Conservation (phyloP, 2,797 vertebrate genomes). For the Enoplosus armatus region DNA sequence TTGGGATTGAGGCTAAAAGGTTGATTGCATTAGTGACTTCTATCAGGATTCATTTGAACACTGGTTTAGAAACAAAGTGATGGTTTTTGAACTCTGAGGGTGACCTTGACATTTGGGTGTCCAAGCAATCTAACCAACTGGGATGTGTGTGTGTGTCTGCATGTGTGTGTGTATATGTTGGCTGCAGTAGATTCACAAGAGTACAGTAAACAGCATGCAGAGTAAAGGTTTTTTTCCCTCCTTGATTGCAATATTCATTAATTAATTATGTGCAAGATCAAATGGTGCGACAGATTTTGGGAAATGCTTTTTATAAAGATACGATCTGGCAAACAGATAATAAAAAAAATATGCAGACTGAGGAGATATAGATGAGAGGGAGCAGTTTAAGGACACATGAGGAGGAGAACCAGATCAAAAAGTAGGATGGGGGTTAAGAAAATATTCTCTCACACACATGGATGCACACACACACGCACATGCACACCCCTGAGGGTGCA, state of each 20-base stretch:
- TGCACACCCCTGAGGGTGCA: constrained; percentile 1
- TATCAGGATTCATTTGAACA: constrained; percentile 80
- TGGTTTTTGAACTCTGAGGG: constrained; percentile 73
- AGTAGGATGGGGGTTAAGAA: constrained; percentile 25
- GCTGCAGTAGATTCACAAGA: constrained; percentile 7
- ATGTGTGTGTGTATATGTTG: neutral
- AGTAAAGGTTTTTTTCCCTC: neutral
- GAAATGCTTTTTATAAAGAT: constrained; percentile 3
- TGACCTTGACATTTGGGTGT: constrained; percentile 71
- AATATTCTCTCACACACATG: constrained; percentile 35
- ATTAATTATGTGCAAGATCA: constrained; percentile 32
- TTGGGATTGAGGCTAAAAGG: constrained; percentile 76
- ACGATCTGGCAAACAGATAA: constrained; percentile 20
- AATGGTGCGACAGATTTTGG: constrained; percentile 1
- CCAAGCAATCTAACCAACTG: constrained; percentile 55
- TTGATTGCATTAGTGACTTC: constrained; percentile 81
- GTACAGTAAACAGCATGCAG: neutral
- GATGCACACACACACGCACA: constrained; percentile 16
- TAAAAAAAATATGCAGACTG: constrained; percentile 17
- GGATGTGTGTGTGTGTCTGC: constrained; percentile 9
- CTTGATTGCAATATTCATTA: neutral
- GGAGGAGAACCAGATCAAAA: neutral
- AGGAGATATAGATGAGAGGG: neutral
- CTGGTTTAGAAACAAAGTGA: constrained; percentile 76
- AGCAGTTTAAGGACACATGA: constrained; percentile 15